These are phyloP conservation scores for Heliornis fulica DNA, from an alignment of 2,113 vertebrate species.

Conservation along the genomic window DNA sequence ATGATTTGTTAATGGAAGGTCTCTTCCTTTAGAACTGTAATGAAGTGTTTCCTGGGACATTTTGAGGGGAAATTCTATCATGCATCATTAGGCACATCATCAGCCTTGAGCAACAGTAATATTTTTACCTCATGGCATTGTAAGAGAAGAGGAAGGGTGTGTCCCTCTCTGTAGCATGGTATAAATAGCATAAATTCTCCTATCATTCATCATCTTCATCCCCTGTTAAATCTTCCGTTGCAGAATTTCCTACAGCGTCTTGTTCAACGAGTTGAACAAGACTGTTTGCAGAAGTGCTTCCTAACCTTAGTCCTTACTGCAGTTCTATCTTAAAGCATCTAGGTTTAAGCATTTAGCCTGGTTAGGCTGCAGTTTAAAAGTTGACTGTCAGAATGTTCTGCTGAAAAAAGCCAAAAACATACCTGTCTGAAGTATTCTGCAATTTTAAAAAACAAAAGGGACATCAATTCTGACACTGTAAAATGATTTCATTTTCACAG, in stretches of 20 bases:
- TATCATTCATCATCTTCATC: neutral
- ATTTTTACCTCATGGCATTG: neutral
- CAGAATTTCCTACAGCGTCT: neutral
- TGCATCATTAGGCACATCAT: neutral
- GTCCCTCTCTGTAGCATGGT: neutral
- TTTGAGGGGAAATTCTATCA: neutral
- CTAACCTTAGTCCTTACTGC: neutral
- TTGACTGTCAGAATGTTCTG: neutral
- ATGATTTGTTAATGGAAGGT: neutral
- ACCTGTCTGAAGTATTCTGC: neutral
- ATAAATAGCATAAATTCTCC: neutral
- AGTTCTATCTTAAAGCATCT: neutral
- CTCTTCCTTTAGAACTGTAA: neutral
- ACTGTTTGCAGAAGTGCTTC: neutral
- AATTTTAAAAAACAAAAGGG: neutral
- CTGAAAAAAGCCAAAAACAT: neutral
- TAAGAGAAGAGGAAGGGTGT: neutral
- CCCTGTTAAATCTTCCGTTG: no score
- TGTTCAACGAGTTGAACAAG: neutral
- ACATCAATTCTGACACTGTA: neutral
- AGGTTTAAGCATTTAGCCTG: neutral
- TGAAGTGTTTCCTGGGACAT: neutral
- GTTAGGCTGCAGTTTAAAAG: neutral
- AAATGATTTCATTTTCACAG: neutral
- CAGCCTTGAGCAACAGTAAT: neutral